Base-by-base conservation (phyloP, 2,888 invertebrate genomes). In the Emmelina monodactyla region DNA sequence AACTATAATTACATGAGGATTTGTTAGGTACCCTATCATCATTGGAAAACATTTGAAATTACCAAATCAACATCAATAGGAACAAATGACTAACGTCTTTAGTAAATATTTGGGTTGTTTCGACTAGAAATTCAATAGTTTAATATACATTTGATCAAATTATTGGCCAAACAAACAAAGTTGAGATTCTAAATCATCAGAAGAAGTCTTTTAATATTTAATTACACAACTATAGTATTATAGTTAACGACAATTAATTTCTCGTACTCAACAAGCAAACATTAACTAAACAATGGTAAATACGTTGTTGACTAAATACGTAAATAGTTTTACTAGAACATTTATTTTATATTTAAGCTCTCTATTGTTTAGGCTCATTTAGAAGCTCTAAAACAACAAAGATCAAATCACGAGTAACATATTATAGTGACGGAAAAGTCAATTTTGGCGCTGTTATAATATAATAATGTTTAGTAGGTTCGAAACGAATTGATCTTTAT, bases 261-360 rank as follows among this genome's bases (percentile, higher is more conserved):
- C 63, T 48, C 62, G 66, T 57, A 64, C 25, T 25, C 66, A 78
- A 75, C 72, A 78, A 76, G 78, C 76, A 65, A 66, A 61, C 60
- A 50, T 62, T 52, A 75, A 73, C 69, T 70, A 50, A 78, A 78
- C 75, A 67, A 62, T 63, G 69, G 75, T 76, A 76, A 76, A 76
- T 76, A 76, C 62, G 66, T 59, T 57, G 58, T 62, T 62, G 65
- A 61, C 65, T 58, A 68, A 62, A 62, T 66, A 62, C 9, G 25
- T 25, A 25, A 25, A 68, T 71, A 71, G 55, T 63, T 59, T 69
- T 76, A 75, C 66, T 70, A 75, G 71, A 76, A 71, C 69, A 70
- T 72, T 73, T 68, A 68, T 58, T 66, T 65, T 56, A 64, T 67
- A 55, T 64, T 58, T 76, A 78, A 79, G 78, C 79, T 79, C 78